Conservation (phyloP, 1,140 invertebrate species). For the Armadillidium nasatum region DNA sequence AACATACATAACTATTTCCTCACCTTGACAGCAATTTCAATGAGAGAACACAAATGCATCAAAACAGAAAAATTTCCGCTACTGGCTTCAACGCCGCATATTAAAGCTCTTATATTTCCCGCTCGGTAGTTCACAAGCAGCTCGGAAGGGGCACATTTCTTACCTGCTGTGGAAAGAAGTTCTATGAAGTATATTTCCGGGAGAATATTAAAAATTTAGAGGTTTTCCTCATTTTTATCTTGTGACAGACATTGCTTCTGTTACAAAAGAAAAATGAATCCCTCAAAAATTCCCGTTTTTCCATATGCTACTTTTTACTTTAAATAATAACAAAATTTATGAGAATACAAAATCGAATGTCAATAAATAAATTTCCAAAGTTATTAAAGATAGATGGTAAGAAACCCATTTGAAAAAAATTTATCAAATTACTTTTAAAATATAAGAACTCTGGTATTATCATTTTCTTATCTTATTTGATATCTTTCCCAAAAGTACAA, state of each 20-base stretch:
- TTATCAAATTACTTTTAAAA: not conserved
- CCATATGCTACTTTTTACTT: too few species aligned
- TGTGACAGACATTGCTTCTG: too few species aligned
- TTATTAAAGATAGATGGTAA: too few species aligned
- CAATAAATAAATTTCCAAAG: too few species aligned
- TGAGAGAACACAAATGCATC: not conserved
- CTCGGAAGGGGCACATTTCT: not conserved
- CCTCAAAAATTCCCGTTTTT: too few species aligned
- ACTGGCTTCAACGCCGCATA: not conserved
- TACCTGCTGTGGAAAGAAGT: not conserved
- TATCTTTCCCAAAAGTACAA: not conserved
- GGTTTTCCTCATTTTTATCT: too few species aligned
- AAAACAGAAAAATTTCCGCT: not conserved
- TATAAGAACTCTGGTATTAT: not conserved
- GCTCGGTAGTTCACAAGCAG: not conserved
- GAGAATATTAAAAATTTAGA: too few species aligned
- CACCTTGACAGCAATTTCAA: not conserved
- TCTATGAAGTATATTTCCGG: too few species aligned
- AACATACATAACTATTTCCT: not conserved
- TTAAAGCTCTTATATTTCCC: not conserved
- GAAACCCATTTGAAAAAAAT: too few species aligned
- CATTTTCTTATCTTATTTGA: not conserved
- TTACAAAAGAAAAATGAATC: too few species aligned
- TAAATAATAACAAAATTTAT: too few species aligned
- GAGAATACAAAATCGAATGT: too few species aligned